Conservation (phyloP, 2,113 vertebrate species). For the Gobio gobio region DNA sequence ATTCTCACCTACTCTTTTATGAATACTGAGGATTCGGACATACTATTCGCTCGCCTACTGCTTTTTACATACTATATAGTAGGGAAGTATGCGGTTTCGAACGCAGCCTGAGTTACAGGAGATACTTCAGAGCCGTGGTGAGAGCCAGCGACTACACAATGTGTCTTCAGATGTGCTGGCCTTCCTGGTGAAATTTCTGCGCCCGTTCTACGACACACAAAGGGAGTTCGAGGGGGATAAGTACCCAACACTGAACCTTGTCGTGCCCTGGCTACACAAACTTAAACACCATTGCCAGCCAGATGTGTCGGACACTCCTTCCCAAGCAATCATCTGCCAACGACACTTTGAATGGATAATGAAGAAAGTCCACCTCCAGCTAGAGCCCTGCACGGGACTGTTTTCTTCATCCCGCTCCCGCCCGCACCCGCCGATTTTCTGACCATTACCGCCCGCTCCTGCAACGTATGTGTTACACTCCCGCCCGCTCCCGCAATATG, state of each 20-base stretch:
- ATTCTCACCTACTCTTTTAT: no score
- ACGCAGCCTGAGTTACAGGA: no score
- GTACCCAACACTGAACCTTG: constrained; percentile 29
- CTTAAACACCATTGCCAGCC: constrained; percentile 2
- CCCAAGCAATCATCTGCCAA: neutral
- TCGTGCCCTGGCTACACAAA: constrained; percentile 3
- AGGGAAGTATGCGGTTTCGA: no score
- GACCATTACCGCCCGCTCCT: no score
- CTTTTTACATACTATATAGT: no score
- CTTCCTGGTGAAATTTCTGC: constrained; percentile 19
- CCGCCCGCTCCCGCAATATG: no score
- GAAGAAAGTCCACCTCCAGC: neutral
- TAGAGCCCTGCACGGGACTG: no score
- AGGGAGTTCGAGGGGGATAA: constrained; percentile 8
- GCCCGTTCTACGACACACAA: neutral
- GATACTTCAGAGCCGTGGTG: neutral
- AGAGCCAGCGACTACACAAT: neutral
- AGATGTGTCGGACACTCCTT: neutral
- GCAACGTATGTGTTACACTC: no score
- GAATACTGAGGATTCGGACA: no score
- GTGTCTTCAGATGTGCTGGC: constrained; percentile 18
- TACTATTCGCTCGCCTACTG: no score
- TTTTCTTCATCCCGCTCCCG: no score
- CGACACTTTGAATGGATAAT: constrained; percentile 1
- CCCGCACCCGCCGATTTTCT: no score